These are phyloP conservation scores for Alcedo atthis DNA, from an alignment of 2,797 vertebrate genomes.

Conservation along the genomic window DNA sequence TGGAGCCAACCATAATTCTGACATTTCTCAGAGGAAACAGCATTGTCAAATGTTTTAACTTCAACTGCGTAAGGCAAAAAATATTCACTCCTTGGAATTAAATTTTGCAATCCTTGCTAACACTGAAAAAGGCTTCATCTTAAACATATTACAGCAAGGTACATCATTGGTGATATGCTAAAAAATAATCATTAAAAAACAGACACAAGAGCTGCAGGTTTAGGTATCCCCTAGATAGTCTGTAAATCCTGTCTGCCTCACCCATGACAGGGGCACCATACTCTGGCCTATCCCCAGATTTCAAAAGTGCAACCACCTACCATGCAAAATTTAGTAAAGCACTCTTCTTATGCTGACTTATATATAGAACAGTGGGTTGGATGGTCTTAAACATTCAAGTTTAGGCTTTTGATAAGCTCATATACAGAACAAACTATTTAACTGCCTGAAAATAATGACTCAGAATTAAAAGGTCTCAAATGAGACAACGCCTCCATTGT, in stretches of 20 bases:
- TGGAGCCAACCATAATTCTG: neutral
- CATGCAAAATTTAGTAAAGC: neutral
- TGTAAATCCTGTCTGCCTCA: neutral
- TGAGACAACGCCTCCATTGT: neutral
- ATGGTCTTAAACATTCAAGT: neutral
- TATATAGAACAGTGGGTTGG: conserved; percentile 18
- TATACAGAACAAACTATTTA: conserved; percentile 1
- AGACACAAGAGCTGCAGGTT: neutral
- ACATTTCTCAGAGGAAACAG: neutral
- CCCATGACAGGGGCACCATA: neutral
- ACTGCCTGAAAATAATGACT: neutral
- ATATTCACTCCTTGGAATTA: neutral
- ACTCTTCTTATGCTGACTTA: neutral
- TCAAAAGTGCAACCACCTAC: conserved; percentile 28
- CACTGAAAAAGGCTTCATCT: neutral
- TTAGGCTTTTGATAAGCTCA: conserved; percentile 20
- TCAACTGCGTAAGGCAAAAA: neutral
- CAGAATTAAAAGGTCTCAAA: neutral
- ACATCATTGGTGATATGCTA: neutral
- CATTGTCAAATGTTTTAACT: neutral
- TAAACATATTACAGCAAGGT: neutral
- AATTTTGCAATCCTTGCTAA: neutral
- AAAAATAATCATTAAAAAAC: neutral
- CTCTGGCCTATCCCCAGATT: neutral
- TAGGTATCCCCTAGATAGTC: neutral